Conservation (phyloP, 2,797 vertebrate species). For the Acrossocheilus fasciatus region DNA sequence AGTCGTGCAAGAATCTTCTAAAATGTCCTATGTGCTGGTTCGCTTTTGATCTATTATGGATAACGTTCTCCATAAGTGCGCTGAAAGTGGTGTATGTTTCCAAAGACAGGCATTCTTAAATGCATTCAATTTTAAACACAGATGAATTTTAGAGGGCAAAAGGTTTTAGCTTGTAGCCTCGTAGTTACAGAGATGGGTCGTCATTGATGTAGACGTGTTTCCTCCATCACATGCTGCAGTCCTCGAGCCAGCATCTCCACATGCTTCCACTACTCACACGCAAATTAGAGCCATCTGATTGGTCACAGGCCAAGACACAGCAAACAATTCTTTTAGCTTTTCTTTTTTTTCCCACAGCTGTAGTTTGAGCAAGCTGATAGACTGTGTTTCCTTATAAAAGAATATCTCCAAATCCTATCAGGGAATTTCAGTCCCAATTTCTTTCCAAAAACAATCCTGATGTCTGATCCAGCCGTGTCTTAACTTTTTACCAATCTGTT, state of each 20-base stretch:
- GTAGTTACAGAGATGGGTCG: constrained; percentile 8
- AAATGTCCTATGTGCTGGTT: constrained; percentile 28
- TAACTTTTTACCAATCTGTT: constrained; percentile 39
- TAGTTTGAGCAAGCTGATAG: constrained; percentile 52
- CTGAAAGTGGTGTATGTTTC: constrained; percentile 35
- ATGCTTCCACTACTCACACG: constrained; percentile 58
- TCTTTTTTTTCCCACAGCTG: constrained; percentile 2
- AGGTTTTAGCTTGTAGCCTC: constrained; percentile 28
- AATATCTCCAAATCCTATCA: constrained; percentile 64
- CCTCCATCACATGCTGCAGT: constrained; percentile 72
- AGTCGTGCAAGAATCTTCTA: constrained; percentile 24
- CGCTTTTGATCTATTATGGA: constrained; percentile 53
- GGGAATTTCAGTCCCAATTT: constrained; percentile 50
- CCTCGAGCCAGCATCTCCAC: constrained; percentile 61
- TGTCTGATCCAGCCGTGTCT: constrained; percentile 36
- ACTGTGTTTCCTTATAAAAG: constrained; percentile 60
- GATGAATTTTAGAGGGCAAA: constrained; percentile 42
- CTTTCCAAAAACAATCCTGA: constrained; percentile 43
- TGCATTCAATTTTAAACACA: constrained; percentile 50
- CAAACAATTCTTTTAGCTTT: constrained; percentile 38
- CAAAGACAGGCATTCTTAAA: constrained; percentile 51
- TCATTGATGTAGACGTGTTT: constrained; percentile 61
- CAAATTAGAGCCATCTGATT: constrained; percentile 81
- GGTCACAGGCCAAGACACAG: constrained; percentile 67
- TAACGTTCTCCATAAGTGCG: constrained; percentile 27